Evolutionary conservation across 1,140 invertebrate genomes (phyloP), one percentile per base, ranked within the genome.

Genomic region (Hyphantria cunea): DNA sequence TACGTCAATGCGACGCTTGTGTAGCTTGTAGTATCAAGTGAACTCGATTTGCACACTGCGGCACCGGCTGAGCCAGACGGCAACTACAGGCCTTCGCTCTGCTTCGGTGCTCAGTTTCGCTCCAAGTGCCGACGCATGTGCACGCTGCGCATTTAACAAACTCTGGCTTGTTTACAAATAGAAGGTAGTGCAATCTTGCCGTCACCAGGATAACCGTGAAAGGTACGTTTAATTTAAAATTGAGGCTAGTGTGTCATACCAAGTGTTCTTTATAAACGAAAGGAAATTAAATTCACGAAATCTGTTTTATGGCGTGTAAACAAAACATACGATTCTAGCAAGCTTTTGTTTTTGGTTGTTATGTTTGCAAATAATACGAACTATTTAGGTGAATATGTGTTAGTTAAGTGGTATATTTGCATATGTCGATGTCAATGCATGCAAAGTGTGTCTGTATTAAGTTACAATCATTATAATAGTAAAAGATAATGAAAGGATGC

Each of bases 81-180:
- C 41, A 44, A n/a, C 11, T 6, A 12, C 41, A 13, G 41, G 41
- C 41, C 12, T 44, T 49, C 42, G 65, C 53, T 54, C 45, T 54
- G 49, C 37, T 33, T 33, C 33, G 9, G 34, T 64, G 55, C 62
- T 62, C 78, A 84, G 81, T 86, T 78, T 76, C 65, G 65, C 66
- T 72, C 56, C 44, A 59, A 73, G 55, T 72, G 70, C 56, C 74
- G 64, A 59, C 50, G 66, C 60, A 58, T 47, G 68, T 66, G 67
- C 76, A 82, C 83, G 84, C 53, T 49, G 51, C 55, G 44, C 39
- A 51, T 61, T 65, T 53, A 13, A 51, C 61, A 68, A 39, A 14
- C 6, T 17, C 45, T 45, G 25, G 58, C 48, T 86, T 86, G 83
- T 87, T 89, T 85, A 87, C 77, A 82, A 82, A 87, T 81, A 84